A percentile compares a stretch with the other conserved stretches of the same genome.
Conservation (phyloP, 2,888 invertebrate genomes). For the Sympetrum striolatum region DNA sequence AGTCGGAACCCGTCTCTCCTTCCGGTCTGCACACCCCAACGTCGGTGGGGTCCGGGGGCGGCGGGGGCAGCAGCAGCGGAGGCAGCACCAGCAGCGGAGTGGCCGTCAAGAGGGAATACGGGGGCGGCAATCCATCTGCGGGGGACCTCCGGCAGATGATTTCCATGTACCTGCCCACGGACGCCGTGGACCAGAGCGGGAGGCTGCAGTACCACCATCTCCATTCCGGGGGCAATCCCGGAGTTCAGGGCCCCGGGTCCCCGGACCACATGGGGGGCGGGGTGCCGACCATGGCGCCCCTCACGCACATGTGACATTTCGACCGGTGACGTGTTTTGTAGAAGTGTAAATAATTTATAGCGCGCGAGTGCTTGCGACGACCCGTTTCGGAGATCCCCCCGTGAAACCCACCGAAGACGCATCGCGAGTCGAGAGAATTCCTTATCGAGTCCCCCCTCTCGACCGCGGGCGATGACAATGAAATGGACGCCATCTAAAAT, state of each 20-base stretch:
- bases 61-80: slow-evolving; percentile 55
- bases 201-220: slow-evolving; percentile 53
- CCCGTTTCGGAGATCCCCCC: not conserved
- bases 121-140: slow-evolving; percentile 51
- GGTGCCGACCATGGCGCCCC: slow-evolving; percentile 65
- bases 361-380: not conserved
- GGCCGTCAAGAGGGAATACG: slow-evolving; percentile 75
- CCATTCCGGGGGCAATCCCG: slow-evolving; percentile 68
- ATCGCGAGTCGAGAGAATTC: too few species aligned
- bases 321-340: not conserved
- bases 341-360: not conserved
- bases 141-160: slow-evolving; percentile 76
- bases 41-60: slow-evolving; percentile 57
- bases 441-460: too few species aligned
- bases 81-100: slow-evolving; percentile 48
- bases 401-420: not conserved
- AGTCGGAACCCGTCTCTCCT: slow-evolving; percentile 87
- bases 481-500: not conserved
- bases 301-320: slow-evolving; percentile 69
- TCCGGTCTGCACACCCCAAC: slow-evolving; percentile 58
- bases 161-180: slow-evolving; percentile 76
- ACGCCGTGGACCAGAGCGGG: slow-evolving; percentile 65
- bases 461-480: not conserved
- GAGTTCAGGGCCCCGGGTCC: slow-evolving; percentile 67
- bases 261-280: slow-evolving; percentile 70